Base-by-base conservation (phyloP, 2,797 vertebrate genomes). In the Melanotaenia trifasciata region DNA sequence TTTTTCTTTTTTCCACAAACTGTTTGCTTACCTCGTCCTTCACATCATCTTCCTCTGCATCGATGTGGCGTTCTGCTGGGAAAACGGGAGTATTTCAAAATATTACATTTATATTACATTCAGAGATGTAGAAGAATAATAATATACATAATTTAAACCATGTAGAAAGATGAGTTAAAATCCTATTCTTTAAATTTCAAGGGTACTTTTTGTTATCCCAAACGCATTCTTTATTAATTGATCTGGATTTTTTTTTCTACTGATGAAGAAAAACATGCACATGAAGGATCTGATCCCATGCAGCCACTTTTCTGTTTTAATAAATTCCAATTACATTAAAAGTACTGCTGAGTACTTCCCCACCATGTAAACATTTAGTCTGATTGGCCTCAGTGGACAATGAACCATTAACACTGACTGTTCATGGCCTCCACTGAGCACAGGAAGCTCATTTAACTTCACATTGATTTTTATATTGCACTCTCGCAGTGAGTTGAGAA, bases 21-120 rank as follows among this genome's bases (percentile, higher is more conserved):
- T 0, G 13, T 47, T 47, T 0, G 16, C 84, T 63, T 77, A 90
- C 89, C 87, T 76, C 28, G 57, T 90, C 86, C 72, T 88, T 61
- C 43, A 66, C 33, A 10, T 57, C 43, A 0, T 47, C 82, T 43
- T 90, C 74, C 24, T 67, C 67, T 11, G 50, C 40, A 1, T 75
- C 78, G 0, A 33, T 3, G 11, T 67, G 58, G 18, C 43, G 85
- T 60, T 86, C 92, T 92, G 87, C 51, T 50, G 51, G 58, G 1
- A 57, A 7, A 72, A 40, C 67, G 3, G 73, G 5, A 56, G 16
- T 0, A 9, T 5, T 7, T 22, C 9, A 11, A 1, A 13, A 12
- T 3, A 6, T 28, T 28, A 28, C 28, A 28, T n/a, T n/a, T n/a
- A n/a, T n/a, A n/a, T 28, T 28, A 28, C 1, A 22, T 54, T 43